Conservation (phyloP, 2,797 vertebrate genomes). For the Synaphobranchus kaupii region DNA sequence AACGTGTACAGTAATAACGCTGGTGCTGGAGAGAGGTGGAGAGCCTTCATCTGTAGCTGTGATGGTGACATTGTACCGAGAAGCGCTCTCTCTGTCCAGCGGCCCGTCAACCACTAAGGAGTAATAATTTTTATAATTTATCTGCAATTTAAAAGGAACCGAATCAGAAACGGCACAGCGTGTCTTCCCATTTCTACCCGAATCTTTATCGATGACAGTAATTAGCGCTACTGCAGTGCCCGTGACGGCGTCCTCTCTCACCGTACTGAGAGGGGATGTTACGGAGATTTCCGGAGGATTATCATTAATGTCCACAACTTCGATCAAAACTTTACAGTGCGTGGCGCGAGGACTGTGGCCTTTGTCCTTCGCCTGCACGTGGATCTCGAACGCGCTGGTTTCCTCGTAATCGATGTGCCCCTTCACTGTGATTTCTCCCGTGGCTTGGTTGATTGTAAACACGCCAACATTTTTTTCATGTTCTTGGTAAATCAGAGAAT, state of each 20-base stretch:
- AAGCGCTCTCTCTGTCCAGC: conserved; percentile 70
- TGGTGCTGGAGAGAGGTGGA: conserved; percentile 52
- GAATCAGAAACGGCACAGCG: conserved; percentile 48
- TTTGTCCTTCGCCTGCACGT: conserved; percentile 70
- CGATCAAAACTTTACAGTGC: conserved; percentile 66
- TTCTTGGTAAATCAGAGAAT: conserved; percentile 54
- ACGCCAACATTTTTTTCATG: conserved; percentile 44
- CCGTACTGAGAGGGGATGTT: conserved; percentile 68
- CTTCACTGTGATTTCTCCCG: conserved; percentile 72
- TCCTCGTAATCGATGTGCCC: conserved; percentile 74
- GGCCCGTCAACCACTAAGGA: conserved; percentile 40
- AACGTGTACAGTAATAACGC: conserved; percentile 59
- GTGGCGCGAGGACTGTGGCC: conserved; percentile 43
- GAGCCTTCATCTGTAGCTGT: conserved; percentile 73
- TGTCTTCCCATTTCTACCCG: conserved; percentile 67
- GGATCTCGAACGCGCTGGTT: conserved; percentile 69
- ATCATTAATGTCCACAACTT: conserved; percentile 70
- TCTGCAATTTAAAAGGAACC: conserved; percentile 57
- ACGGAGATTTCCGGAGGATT: conserved; percentile 68
- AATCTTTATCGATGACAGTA: conserved; percentile 75
- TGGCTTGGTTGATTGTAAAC: conserved; percentile 60
- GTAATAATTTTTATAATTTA: conserved; percentile 53
- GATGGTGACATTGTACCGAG: conserved; percentile 77
- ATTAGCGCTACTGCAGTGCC: conserved; percentile 74
- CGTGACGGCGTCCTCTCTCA: conserved; percentile 70